Percentiles rank a stretch among this genome's conserved stretches.
Conservation (phyloP, 2,888 invertebrate genomes). For the Hipparchia semele region DNA sequence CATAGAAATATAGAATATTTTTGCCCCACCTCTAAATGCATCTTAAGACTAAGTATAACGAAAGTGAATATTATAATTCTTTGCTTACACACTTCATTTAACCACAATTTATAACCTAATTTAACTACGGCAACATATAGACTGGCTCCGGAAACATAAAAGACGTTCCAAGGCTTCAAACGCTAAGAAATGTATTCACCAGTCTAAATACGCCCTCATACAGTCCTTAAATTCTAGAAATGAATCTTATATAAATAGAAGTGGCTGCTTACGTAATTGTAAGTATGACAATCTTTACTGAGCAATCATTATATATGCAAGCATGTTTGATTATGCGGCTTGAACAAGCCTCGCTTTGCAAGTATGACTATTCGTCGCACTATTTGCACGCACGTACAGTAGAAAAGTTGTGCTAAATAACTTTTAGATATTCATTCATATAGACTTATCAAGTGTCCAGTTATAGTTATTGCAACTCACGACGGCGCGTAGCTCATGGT, state of each 20-base stretch:
- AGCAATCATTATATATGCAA: too few species aligned
- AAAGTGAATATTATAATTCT: constrained; percentile 13
- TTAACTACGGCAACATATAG: constrained; percentile 18
- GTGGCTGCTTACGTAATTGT: too few species aligned
- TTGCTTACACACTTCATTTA: constrained; percentile 14
- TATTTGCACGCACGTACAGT: too few species aligned
- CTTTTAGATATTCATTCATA: too few species aligned
- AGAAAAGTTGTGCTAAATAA: too few species aligned
- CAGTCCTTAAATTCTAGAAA: constrained; percentile 8
- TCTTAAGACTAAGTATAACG: constrained; percentile 22
- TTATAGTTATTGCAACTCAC: too few species aligned
- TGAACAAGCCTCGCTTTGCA: too few species aligned
- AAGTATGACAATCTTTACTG: too few species aligned
- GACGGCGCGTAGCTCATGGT: too few species aligned
- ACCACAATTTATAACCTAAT: constrained; percentile 13
- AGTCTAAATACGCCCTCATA: not conserved
- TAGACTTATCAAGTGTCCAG: too few species aligned
- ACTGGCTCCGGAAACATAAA: not conserved
- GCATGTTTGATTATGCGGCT: too few species aligned
- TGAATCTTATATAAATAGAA: not conserved
- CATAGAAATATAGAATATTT: not conserved
- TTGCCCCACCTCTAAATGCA: constrained; percentile 21
- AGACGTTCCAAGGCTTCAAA: not conserved
- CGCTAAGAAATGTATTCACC: not conserved
- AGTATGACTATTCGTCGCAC: too few species aligned